Percentiles rank a stretch among this genome's conserved stretches.
Evolutionary conservation across 2,797 vertebrate genomes (phyloP).

Genomic region (Thunnus albacares): DNA sequence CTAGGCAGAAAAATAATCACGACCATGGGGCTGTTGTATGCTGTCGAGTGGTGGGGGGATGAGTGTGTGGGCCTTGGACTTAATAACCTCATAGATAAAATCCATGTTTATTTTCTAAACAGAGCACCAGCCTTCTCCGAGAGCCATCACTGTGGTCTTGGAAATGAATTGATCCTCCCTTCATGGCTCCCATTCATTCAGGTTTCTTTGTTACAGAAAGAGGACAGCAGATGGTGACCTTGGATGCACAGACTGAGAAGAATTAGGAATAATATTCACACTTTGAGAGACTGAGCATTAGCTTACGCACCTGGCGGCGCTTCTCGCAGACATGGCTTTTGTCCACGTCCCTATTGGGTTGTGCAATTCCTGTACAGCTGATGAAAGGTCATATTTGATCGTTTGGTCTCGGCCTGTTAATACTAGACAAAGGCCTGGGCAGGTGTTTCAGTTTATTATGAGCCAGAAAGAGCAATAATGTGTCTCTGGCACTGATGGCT

Average conservation of each 20-base stretch:
- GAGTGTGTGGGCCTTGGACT: slow-evolving; percentile 50
- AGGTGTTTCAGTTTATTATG: slow-evolving; percentile 60
- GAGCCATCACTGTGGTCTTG: slow-evolving; percentile 41
- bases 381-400: slow-evolving; percentile 72
- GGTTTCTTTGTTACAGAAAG: slow-evolving; percentile 36
- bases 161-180: slow-evolving; percentile 48
- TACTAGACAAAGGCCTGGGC: slow-evolving; percentile 63
- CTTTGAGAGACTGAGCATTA: slow-evolving; percentile 51
- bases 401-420: slow-evolving; percentile 63
- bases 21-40: slow-evolving; percentile 21
- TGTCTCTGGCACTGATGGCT: slow-evolving; percentile 31
- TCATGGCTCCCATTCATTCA: slow-evolving; percentile 46
- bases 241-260: slow-evolving; percentile 60
- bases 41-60: background rate
- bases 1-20: slow-evolving; percentile 61
- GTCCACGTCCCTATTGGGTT: slow-evolving; percentile 39
- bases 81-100: slow-evolving; percentile 67
- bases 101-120: slow-evolving; percentile 68
- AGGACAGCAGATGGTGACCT: slow-evolving; percentile 81
- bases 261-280: slow-evolving; percentile 68
- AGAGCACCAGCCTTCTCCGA: slow-evolving; percentile 32
- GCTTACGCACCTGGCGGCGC: slow-evolving; percentile 52
- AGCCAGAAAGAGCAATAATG: slow-evolving; percentile 49
- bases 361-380: slow-evolving; percentile 38
- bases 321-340: slow-evolving; percentile 51